Base-by-base conservation (phyloP, 1,140 invertebrate species). In the Goniozus legneri region DNA sequence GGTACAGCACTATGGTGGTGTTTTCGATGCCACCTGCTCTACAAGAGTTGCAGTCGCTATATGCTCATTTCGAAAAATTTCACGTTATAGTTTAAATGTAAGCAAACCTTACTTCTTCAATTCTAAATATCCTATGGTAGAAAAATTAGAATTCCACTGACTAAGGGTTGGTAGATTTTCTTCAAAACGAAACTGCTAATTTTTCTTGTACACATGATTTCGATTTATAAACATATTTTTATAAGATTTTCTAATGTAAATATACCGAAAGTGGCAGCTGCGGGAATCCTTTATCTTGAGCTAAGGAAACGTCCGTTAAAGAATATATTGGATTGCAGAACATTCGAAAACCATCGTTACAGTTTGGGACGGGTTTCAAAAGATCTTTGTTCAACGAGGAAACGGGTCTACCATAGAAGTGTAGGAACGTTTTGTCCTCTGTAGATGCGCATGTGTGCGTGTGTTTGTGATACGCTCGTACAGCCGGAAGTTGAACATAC, bases 361-460 rank as follows among this genome's bases (percentile, higher is more conserved):
- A 66, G 60, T 69, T 69, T 57, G 58, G 56, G 59, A 51, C 52
- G 56, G 56, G 52, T 65, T 71, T 69, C 53, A 69, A 71, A 71
- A 69, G 67, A 73, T 71, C 69, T 71, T 73, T 73, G 71, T 73
- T 69, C 64, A 51, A 47, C 44, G 60, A 65, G 70, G 70, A 71
- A 69, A 60, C 69, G 62, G 54, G 59, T 54, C 52, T 42, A 50
- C 30, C 24, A 50, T 56, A 52, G 32, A 43, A 35, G 32, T 46
- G 30, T 34, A 10, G 24, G 33, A n/a, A 32, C 41, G 16, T 2
- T 15, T n/a, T n/a, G 47, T 48, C 48, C 54, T 55, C 34, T 16
- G 21, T 32, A 50, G 45, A 36, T 44, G 14, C 30, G 39, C 32
- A 36, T 56, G 48, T 54, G 53, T 55, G 60, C 16, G 47, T 43